Base-by-base conservation (phyloP, 1,140 invertebrate genomes). In the Drosophila seguyi region DNA sequence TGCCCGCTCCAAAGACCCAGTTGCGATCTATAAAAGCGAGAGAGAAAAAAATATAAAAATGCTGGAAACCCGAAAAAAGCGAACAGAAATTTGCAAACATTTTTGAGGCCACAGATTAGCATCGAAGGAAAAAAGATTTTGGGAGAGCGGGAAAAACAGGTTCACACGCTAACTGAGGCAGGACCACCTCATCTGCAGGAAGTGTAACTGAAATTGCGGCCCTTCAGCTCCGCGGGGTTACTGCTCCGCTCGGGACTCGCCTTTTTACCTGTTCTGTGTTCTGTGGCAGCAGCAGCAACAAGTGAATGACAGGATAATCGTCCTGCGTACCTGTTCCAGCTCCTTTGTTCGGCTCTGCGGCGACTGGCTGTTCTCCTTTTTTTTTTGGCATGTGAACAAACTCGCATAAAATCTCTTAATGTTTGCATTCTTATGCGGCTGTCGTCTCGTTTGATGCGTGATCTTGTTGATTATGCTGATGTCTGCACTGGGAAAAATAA, bases 301-400 rank as follows among this genome's bases (percentile, higher is more conserved):
- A 91, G 90, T 91, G 86, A 91, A 91, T 91, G 90, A 91, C 90
- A 91, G 90, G 90, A 91, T 91, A 91, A 91, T 91, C 90, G 90
- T 91, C 90, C 90, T 91, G 81, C 74, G 76, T 87, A 88, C 80
- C 84, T 87, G 83, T 81, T 82, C 50, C 48, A 27, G 45, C 66
- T 53, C 58, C 59, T 77, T 71, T 77, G 74, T 74, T 62, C 36
- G 13, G 20, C 36, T 61, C 42, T 27, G 27, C 62, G 29, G 80
- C 31, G 48, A 62, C 62, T 79, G 50, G 53, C 27, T 34, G 29
- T 42, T 22, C 42, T 20, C 25, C 42, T 25, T 25, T 45, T 34
- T 65, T 72, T 81, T 85, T 78, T 90, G 86, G 85, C 85, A 90
- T 90, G 84, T 90, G 84, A 88, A 88, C 79, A 87, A 75, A 84